Percentiles rank a stretch among this genome's conserved stretches.
Conservation (phyloP, 2,888 invertebrate species). For the Phytoseiulus persimilis region DNA sequence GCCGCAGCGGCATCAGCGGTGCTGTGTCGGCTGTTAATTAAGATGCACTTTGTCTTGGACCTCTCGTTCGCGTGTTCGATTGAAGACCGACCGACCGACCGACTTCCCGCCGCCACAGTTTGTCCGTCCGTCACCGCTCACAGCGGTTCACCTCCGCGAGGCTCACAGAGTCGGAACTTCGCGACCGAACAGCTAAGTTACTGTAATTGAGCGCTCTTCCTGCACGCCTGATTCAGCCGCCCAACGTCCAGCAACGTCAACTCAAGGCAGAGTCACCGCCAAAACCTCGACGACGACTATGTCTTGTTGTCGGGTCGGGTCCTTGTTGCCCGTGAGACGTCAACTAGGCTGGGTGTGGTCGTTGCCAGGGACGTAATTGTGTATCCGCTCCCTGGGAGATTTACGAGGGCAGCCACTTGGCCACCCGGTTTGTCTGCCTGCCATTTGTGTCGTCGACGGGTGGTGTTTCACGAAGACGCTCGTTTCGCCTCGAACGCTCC, state of each 20-base stretch:
- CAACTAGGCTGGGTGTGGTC: background rate
- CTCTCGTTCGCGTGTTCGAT: background rate
- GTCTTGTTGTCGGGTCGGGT: background rate
- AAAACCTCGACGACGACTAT: background rate
- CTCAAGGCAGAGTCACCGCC: background rate
- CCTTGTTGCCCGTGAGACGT: background rate
- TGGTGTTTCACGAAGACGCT: background rate
- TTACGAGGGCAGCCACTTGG: slow-evolving; percentile 5
- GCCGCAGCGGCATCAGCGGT: too few species aligned
- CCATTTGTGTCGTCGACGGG: background rate
- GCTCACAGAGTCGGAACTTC: background rate
- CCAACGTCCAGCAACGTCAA: background rate
- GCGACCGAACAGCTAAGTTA: background rate
- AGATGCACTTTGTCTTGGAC: slow-evolving; percentile 36
- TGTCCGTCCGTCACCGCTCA: background rate
- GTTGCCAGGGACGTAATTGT: background rate
- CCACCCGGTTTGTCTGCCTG: background rate
- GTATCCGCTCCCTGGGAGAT: background rate
- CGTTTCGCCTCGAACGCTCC: background rate
- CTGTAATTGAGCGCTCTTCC: background rate
- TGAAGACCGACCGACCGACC: background rate
- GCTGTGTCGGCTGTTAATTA: slow-evolving; percentile 10
- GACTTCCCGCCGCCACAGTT: background rate
- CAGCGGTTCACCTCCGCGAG: background rate
- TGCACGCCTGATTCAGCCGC: background rate